These are phyloP conservation scores for Scaptomyza parva DNA, from an alignment of 2,888 invertebrate species.

Conservation along the genomic window DNA sequence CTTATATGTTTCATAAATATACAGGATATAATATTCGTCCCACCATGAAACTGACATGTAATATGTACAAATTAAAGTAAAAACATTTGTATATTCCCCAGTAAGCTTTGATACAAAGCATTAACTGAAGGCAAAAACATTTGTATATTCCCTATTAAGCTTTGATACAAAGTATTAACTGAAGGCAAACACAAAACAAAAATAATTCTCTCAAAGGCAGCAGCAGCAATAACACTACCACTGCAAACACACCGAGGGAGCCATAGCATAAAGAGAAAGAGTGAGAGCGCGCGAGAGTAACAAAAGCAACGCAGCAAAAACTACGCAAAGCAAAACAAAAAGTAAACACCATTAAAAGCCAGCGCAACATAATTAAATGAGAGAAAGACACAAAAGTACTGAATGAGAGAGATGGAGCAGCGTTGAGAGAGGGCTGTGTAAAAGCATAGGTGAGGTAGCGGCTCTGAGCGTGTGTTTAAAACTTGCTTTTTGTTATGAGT, in stretches of 20 bases:
- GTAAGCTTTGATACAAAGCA: background rate
- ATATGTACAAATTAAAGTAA: background rate
- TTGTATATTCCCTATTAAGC: background rate
- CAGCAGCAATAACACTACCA: slow-evolving; percentile 38
- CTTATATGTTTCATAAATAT: too few relatives aligned
- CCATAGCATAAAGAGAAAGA: slow-evolving; percentile 5
- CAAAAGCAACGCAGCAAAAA: slow-evolving; percentile 29
- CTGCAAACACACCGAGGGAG: slow-evolving; percentile 47
- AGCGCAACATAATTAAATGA: slow-evolving; percentile 53
- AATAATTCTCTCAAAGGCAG: slow-evolving; percentile 43
- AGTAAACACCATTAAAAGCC: slow-evolving; percentile 47
- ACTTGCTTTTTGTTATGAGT: slow-evolving; percentile 46
- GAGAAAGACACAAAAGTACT: slow-evolving; percentile 20
- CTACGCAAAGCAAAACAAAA: slow-evolving; percentile 41
- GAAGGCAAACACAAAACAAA: slow-evolving; percentile 44
- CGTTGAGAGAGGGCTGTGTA: slow-evolving; percentile 1
- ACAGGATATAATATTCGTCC: too few relatives aligned
- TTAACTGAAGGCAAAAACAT: slow-evolving; percentile 12
- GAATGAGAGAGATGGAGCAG: slow-evolving; percentile 2
- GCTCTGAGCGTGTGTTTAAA: slow-evolving; percentile 3
- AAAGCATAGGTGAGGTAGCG: slow-evolving; percentile 21
- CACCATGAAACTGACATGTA: too few relatives aligned
- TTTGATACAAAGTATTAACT: slow-evolving; percentile 20
- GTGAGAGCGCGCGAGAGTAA: slow-evolving; percentile 36
- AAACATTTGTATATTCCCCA: background rate